Evolutionary conservation across 2,797 vertebrate species (phyloP), one percentile per base, ranked within the genome.

Genomic region (Rhynchonycteris naso): DNA sequence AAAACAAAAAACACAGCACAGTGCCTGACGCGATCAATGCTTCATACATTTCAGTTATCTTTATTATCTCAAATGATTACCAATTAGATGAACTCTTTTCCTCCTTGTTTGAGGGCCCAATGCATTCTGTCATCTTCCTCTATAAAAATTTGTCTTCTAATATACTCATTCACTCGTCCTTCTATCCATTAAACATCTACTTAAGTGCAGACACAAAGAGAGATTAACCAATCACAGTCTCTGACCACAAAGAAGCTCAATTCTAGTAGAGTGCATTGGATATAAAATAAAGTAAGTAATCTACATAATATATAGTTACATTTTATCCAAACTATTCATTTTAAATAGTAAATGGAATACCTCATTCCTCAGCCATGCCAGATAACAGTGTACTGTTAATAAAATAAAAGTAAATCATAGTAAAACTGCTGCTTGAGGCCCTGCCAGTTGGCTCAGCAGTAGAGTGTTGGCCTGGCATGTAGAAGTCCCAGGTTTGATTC

Each of bases 221-320:
- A 61, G 15, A 92, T 66, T 7, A 90, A 92, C 16, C 26, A 90
- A 50, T 93, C 69, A 94, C 15, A 72, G 9, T 52, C 74, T 94
- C 74, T 78, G 59, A 89, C 68, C 80, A 85, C 82, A 93, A 82
- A 93, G 63, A 71, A 76, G 21, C 30, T 74, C 52, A 89, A 74
- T 43, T 95, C 93, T 86, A 95, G 69, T 86, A 83, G 16, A 75
- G 28, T 56, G 19, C 30, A 92, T 1, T 83, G 28, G 61, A 35
- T 80, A 90, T 54, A 92, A 96, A 87, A 72, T 69, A 86, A 93
- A 96, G 92, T 82, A 52, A 86, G 61, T 80, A 72, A 92, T 33
- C 87, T 76, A 81, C 7, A 71, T 38, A 22, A 66, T n/a, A 72
- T 7, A 10, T 35, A 82, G 52, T 72, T 93, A 59, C 61, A 54